Conservation (phyloP, 2,797 vertebrate genomes). For the Sylvilagus floridanus region DNA sequence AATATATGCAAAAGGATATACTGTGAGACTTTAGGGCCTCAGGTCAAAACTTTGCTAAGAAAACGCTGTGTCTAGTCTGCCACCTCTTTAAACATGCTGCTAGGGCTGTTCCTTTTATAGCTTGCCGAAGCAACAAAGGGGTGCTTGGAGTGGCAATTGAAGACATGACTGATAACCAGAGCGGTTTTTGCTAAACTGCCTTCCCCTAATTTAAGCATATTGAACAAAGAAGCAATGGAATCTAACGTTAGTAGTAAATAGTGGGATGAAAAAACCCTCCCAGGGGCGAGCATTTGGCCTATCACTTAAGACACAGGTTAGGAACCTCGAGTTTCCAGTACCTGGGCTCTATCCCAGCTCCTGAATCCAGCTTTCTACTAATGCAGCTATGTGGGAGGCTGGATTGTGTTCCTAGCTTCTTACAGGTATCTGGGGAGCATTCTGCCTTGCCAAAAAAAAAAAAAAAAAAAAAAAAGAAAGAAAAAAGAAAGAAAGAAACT, state of each 20-base stretch:
- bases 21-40: constrained; percentile 18
- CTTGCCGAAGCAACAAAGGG: neutral
- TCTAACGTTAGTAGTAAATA: neutral
- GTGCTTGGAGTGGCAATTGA: neutral
- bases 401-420: no score
- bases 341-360: no score
- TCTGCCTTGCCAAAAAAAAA: no score
- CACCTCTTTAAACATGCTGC: neutral
- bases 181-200: constrained; percentile 25
- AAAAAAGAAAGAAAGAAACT: no score
- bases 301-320: no score
- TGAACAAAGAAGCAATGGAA: constrained; percentile 1
- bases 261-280: neutral
- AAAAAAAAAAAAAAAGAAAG: no score
- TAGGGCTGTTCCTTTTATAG: constrained; percentile 25
- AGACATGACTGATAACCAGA: constrained; percentile 25
- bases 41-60: constrained; percentile 43
- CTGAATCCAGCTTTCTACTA: no score
- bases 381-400: no score
- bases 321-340: no score
- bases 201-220: neutral
- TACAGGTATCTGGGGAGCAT: no score
- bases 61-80: constrained; percentile 35
- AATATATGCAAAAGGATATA: constrained; percentile 8
- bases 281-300: no score